Percentiles rank a stretch among this genome's conserved stretches.
phyloP scores from a whole-genome alignment of 2,888 invertebrate species.

The Drosophila stalkeri region DNA sequence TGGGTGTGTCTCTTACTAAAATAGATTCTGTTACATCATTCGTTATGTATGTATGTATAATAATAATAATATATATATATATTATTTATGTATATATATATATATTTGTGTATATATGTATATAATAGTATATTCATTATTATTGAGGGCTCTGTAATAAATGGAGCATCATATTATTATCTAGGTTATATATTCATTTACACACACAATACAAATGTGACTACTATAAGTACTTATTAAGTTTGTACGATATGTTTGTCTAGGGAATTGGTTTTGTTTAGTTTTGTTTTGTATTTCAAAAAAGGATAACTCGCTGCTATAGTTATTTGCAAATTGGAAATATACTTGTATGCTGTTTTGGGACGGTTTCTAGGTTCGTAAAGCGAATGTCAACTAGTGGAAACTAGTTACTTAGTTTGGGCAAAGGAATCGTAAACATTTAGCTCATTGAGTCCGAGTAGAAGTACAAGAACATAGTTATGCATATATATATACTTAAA shows the following conservation, averaged over 20 bases:
- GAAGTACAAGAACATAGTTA: constrained; percentile 71
- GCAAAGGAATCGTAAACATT: constrained; percentile 62
- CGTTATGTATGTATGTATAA: constrained; percentile 39
- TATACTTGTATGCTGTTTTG: constrained; percentile 65
- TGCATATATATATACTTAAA: constrained; percentile 25
- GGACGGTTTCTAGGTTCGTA: constrained; percentile 78
- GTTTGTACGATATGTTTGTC: constrained; percentile 84
- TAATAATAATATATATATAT: constrained; percentile 25
- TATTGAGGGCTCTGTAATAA: constrained; percentile 48
- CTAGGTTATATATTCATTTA: constrained; percentile 28
- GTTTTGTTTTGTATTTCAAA: constrained; percentile 21
- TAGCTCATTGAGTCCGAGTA: constrained; percentile 54
- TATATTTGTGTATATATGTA: constrained; percentile 40
- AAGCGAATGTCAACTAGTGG: constrained; percentile 73
- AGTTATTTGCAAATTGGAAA: constrained; percentile 41
- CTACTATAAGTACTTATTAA: constrained; percentile 57
- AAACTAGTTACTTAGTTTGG: constrained; percentile 60
- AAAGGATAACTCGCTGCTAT: constrained; percentile 44
- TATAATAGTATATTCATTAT: constrained; percentile 37
- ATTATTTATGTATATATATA: constrained; percentile 23
- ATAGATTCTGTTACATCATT: constrained; percentile 49
- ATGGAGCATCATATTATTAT: constrained; percentile 33
- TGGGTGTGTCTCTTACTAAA: constrained; percentile 68
- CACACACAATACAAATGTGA: constrained; percentile 49
- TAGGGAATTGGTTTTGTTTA: constrained; percentile 72